Percentiles rank a stretch among this genome's conserved stretches.
phyloP scores from a whole-genome alignment of 2,113 vertebrate genomes.

The Zosterops borbonicus region DNA sequence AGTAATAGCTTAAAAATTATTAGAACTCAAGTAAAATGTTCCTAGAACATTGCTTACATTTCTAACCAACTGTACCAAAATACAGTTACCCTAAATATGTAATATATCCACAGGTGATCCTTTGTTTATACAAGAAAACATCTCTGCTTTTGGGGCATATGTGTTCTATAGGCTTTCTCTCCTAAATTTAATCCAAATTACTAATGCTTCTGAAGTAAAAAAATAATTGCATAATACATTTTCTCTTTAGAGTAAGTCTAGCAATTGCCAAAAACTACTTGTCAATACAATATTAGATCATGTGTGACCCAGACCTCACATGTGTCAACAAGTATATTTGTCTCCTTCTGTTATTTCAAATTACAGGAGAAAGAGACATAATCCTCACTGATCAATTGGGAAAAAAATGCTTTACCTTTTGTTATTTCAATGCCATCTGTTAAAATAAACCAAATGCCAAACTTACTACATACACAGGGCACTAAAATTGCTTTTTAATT shows the following conservation, averaged over 20 bases:
- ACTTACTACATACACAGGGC: constrained; percentile 39
- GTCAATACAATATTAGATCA: constrained; percentile 66
- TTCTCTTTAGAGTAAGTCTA: constrained; percentile 54
- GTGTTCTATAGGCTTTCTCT: constrained; percentile 35
- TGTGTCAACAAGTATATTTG: constrained; percentile 59
- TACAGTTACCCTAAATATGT: background rate
- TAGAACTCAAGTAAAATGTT: background rate
- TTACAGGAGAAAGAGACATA: constrained; percentile 52
- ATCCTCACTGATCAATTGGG: constrained; percentile 61
- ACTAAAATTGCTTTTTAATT: constrained; percentile 54
- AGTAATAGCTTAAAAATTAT: background rate
- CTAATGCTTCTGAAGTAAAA: constrained; percentile 56
- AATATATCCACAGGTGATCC: background rate
- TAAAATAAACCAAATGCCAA: constrained; percentile 72
- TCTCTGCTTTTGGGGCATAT: background rate
- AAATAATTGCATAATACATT: constrained; percentile 54
- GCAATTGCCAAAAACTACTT: constrained; percentile 66
- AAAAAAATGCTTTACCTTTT: constrained; percentile 69
- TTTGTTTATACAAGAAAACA: background rate
- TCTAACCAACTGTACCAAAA: background rate
- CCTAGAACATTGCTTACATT: background rate
- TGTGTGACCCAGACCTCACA: constrained; percentile 55
- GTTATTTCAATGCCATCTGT: constrained; percentile 73
- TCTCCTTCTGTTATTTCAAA: constrained; percentile 66
- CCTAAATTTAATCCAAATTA: constrained; percentile 43